Base-by-base conservation (phyloP, 2,797 vertebrate species). In the Semaprochilodus insignis region DNA sequence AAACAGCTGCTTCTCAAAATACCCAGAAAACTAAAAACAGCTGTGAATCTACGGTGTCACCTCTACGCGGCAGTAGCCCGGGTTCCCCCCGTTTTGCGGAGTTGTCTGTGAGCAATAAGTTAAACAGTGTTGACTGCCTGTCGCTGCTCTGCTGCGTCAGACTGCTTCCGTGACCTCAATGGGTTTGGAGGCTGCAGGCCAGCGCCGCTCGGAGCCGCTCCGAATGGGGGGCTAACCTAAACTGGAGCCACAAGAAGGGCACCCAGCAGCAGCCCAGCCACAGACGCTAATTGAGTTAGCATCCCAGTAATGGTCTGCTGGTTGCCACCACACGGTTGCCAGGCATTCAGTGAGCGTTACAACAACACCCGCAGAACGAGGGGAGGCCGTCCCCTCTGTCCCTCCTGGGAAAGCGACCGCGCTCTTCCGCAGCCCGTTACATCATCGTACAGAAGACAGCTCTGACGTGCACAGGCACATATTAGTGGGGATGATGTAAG, bases 111-210 rank as follows among this genome's bases (percentile, higher is more conserved):
- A 51, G 71, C 77, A 78, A 65, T 40, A 85, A 84, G 80, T 78
- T 63, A 85, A 81, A 77, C 78, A 8, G 78, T n/a, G n/a, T n/a
- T n/a, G n/a, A n/a, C n/a, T n/a, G 63, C 74, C 72, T 67, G 19
- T 72, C 40, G 74, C 78, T 80, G 48, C 78, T 82, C 69, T 75
- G 83, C 84, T 88, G 89, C 87, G 85, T 90, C 86, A 88, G 82
- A 88, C 75, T 79, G 84, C 87, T 83, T 87, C 86, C 25, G 52
- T 74, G 88, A 86, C 82, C 77, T 85, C 19, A 51, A 60, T 76
- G 83, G 87, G 85, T 89, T 90, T 87, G 86, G 88, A 90, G 55
- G 81, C 40, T 81, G 76, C 52, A 74, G 85, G 77, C 83, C 87
- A 34, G 81, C 86, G 82, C 48, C 83, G 60, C 81, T 62, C 78